Evolutionary conservation across 2,113 vertebrate genomes (phyloP).

Genomic region (Dromaius novaehollandiae): DNA sequence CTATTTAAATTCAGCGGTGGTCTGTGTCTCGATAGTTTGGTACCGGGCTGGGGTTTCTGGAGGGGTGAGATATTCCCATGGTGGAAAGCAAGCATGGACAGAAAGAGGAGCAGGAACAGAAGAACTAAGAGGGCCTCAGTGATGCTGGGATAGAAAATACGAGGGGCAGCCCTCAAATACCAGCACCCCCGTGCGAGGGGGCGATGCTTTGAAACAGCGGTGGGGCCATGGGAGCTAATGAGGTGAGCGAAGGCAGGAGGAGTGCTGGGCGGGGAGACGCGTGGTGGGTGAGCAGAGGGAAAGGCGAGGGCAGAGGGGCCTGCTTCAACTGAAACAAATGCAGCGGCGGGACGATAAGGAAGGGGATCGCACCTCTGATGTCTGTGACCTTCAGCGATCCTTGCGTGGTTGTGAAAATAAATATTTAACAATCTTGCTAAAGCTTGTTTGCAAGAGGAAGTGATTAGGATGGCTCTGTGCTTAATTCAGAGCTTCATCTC

Average conservation of each 20-base stretch:
- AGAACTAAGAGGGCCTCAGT: not conserved
- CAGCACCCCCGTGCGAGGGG: not conserved
- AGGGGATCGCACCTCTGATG: conserved; percentile 58
- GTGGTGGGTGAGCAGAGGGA: conserved; percentile 40
- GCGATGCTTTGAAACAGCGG: not conserved
- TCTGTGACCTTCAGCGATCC: conserved; percentile 56
- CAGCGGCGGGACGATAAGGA: conserved; percentile 15
- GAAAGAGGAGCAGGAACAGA: not conserved
- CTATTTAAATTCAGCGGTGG: not conserved
- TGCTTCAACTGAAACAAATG: conserved; percentile 6
- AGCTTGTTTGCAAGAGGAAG: conserved; percentile 54
- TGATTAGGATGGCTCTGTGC: conserved; percentile 1
- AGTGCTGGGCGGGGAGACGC: not conserved
- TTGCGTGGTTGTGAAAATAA: conserved; percentile 48
- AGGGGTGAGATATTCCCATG: not conserved
- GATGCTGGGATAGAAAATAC: accelerated
- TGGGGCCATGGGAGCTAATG: not conserved
- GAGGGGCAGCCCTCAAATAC: not conserved
- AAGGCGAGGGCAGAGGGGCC: conserved; percentile 20
- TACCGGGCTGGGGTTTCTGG: not conserved
- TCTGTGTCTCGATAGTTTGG: not conserved
- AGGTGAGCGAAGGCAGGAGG: not conserved
- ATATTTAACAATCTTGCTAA: conserved; percentile 59
- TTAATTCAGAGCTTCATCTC: conserved; percentile 18
- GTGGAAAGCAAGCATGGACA: not conserved